Evolutionary conservation across 2,797 vertebrate species (phyloP).

Genomic region (Anguilla marmorata): DNA sequence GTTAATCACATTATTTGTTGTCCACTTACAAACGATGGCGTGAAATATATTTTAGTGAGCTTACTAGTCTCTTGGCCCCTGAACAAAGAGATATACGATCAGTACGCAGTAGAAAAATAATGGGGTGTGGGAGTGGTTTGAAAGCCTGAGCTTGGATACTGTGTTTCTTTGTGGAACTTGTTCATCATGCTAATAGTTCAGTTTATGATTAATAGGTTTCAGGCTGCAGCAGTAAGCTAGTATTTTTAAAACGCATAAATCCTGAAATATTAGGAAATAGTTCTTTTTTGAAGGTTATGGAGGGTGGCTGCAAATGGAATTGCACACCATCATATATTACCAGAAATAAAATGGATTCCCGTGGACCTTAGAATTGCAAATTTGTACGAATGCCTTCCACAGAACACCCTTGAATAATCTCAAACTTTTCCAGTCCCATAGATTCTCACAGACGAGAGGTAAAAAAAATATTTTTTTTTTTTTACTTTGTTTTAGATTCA

Average conservation of each 20-base stretch:
- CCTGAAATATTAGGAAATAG: constrained; percentile 2
- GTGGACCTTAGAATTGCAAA: constrained; percentile 8
- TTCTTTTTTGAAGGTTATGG: constrained; percentile 17
- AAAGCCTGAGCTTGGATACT: neutral
- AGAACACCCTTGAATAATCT: neutral
- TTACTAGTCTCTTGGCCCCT: neutral
- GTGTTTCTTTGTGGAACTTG: constrained; percentile 8
- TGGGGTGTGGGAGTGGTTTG: neutral
- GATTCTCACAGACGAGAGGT: neutral
- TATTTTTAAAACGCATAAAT: constrained; percentile 25
- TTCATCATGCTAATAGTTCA: constrained; percentile 31
- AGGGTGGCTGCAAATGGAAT: neutral
- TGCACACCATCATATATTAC: neutral
- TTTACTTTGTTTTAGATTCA: neutral
- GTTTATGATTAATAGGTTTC: constrained; percentile 22
- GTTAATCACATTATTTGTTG: constrained; percentile 45
- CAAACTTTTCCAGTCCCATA: neutral
- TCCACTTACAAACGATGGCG: neutral
- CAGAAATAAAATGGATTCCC: constrained; percentile 17
- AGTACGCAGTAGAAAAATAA: constrained; percentile 8
- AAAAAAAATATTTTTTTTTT: neutral
- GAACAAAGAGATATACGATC: neutral
- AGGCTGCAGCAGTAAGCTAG: neutral
- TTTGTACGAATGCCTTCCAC: neutral
- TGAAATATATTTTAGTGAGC: neutral